These are phyloP conservation scores for Cyphomyrus plagiostoma DNA, from an alignment of 2,113 vertebrate genomes.

Conservation along the genomic window DNA sequence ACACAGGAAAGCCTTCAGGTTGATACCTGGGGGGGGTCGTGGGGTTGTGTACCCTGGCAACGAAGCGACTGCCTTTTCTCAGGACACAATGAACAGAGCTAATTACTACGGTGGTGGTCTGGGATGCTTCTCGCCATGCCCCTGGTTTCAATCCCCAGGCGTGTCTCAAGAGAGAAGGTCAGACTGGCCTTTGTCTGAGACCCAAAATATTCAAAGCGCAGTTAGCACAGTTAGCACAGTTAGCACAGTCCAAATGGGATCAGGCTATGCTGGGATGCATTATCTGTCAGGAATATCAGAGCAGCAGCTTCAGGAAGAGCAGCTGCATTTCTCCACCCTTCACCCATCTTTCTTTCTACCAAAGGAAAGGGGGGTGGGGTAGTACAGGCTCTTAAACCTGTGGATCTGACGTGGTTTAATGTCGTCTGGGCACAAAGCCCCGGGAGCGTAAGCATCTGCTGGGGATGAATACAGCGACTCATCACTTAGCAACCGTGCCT, in stretches of 20 bases:
- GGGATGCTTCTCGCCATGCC: neutral
- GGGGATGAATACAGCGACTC: neutral
- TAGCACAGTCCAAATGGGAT: neutral
- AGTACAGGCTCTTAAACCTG: neutral
- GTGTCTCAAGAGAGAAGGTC: neutral
- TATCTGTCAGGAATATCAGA: neutral
- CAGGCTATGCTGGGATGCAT: neutral
- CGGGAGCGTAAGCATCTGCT: neutral
- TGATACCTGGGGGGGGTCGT: neutral
- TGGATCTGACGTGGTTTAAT: neutral
- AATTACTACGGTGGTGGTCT: neutral
- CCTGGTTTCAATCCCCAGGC: neutral
- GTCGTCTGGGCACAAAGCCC: neutral
- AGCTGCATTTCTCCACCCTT: neutral
- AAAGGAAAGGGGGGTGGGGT: neutral
- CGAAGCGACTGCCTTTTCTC: neutral
- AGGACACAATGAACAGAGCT: neutral
- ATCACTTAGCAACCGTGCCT: slow-evolving; percentile 11
- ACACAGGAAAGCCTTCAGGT: neutral
- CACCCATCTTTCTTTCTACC: neutral
- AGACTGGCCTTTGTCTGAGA: neutral
- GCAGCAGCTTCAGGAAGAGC: neutral
- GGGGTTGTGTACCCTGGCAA: neutral
- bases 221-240: neutral
- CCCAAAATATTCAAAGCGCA: neutral